Base-by-base conservation (phyloP, 2,113 vertebrate species). In the Leptodactylus fuscus region DNA sequence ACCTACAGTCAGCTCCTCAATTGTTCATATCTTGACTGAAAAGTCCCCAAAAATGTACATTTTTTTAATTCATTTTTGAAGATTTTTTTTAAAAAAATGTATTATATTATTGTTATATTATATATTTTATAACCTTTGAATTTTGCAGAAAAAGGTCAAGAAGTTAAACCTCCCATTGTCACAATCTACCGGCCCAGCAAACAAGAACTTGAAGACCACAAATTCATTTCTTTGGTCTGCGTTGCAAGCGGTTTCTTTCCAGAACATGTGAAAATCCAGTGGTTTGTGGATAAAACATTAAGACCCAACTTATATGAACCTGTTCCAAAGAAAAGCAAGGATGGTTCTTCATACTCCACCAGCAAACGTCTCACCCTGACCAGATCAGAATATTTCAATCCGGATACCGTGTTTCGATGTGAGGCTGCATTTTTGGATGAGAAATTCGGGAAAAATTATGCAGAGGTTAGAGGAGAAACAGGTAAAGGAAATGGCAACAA, bases 211-310 rank as follows among this genome's bases (percentile, higher is more conserved):
- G 0, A 71, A 18, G 5, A 87, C 12, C 93, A 92, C 22, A 27
- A 48, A 18, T 91, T 91, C 81, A 95, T 94, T 88, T 98, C 97
- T 0, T 65, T 99, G 7, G 93, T 98, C 1, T 98, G 97, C 81
- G 88, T 96, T 88, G 96, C 91, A 81, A 93, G 83, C 0, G 87
- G 36, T 27, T 98, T 98, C 93, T 98, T 92, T 88, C 97, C 97
- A 0, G 95, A 98, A 90, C 94, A 97, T n/a, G 87, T 97, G 86
- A 58, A 13, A 0, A 88, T 98, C n/a, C 46, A 0, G 48, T 99
- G 97, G 97, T 0, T 65, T 34, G n/a, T 93, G 34, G 90, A 93
- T 0, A 90, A 1, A 0, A 0, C 6, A 0, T 0, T n/a, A 0
- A 80, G 58, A 22, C 2, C 48, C 0, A 90, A 90, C 0, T 91